phyloP scores from a whole-genome alignment of 2,797 vertebrate species.

The Tapirus indicus region DNA sequence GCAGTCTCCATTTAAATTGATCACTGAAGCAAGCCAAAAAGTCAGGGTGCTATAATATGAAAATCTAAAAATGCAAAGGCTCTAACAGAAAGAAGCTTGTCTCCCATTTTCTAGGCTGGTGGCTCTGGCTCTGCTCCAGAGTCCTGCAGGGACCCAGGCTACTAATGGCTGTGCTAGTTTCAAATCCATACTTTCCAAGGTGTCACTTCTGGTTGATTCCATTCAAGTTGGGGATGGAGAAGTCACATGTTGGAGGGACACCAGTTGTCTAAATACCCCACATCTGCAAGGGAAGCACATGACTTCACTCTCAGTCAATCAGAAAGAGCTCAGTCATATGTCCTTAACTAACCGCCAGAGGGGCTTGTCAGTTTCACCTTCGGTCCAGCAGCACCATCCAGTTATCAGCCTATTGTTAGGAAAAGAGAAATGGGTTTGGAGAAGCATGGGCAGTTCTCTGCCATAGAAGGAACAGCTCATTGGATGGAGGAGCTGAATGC shows the following conservation, averaged over 20 bases:
- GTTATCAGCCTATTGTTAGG: too few species aligned
- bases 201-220: background rate
- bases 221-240: too few species aligned
- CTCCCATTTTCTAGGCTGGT: background rate
- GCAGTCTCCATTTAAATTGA: too few species aligned
- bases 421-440: background rate
- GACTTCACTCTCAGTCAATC: too few species aligned
- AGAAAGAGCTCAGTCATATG: background rate
- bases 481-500: background rate
- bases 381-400: too few species aligned
- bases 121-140: background rate
- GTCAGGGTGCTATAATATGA: accelerated
- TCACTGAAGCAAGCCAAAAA: background rate
- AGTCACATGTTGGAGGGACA: too few species aligned
- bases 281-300: background rate
- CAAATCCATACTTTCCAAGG: background rate
- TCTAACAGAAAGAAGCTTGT: background rate
- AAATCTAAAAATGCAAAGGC: background rate
- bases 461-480: background rate
- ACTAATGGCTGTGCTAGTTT: background rate
- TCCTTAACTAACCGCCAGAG: too few species aligned
- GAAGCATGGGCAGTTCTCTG: background rate
- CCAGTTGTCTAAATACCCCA: background rate
- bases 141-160: background rate
- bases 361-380: too few species aligned